Conservation (phyloP, 2,113 vertebrate genomes). For the Archilochus colubris region DNA sequence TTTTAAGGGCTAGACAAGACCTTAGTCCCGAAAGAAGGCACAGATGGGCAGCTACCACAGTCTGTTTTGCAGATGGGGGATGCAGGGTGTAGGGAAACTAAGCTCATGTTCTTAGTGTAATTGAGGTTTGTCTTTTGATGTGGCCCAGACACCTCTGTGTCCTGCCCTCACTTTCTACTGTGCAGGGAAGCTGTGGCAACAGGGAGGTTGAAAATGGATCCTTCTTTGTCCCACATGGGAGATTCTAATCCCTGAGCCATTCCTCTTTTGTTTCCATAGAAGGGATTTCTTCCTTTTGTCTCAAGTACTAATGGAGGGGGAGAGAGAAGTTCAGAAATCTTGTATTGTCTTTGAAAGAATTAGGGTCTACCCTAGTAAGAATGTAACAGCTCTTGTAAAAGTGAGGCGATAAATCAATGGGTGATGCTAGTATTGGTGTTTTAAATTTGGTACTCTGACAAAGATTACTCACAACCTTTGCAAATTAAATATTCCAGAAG, state of each 20-base stretch:
- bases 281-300: not conserved
- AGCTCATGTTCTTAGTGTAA: not conserved
- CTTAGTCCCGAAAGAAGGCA: not conserved
- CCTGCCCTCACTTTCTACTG: not conserved
- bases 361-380: not conserved
- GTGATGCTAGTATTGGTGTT: not conserved
- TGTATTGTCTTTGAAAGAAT: not conserved
- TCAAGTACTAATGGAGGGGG: not conserved
- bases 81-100: rapidly evolving
- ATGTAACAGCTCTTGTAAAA: not conserved
- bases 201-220: not conserved
- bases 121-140: not conserved
- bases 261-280: not conserved
- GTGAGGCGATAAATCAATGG: not conserved
- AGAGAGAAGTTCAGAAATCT: not conserved
- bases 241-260: not conserved
- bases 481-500: not conserved
- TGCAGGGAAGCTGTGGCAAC: not conserved
- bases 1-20: not conserved
- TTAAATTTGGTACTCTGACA: not conserved
- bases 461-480: not conserved
- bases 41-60: not conserved
- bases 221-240: not conserved
- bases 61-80: not conserved
- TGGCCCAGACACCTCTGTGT: not conserved